phyloP scores from a whole-genome alignment of 30 jellyfish, hydroid and myxozoan genomes.

The Aurelia sp. region DNA sequence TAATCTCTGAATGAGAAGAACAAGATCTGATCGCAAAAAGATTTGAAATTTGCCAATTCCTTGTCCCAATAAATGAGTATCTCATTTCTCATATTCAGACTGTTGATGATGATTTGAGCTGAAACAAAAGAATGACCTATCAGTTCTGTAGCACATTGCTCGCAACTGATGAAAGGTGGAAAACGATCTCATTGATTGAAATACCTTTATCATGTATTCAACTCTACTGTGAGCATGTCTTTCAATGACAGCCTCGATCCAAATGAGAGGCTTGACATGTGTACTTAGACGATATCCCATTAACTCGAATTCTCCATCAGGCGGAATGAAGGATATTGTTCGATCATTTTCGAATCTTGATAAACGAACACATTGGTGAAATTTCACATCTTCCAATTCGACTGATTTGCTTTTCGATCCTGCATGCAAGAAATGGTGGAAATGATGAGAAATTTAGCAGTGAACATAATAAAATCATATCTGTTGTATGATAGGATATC shows the following conservation, averaged over 20 bases:
- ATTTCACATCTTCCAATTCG: constrained; percentile 98
- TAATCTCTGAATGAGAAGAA: no score
- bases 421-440: constrained; percentile 12
- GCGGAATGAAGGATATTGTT: constrained; percentile 98
- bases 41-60: no score
- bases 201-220: constrained; percentile 98
- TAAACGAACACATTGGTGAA: constrained; percentile 98
- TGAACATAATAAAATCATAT: no score
- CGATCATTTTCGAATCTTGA: constrained; percentile 98
- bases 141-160: neutral
- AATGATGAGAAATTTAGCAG: no score
- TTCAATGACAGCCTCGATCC: constrained; percentile 99
- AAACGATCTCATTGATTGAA: neutral
- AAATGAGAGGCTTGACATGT: constrained; percentile 95
- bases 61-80: no score
- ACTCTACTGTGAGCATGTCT: constrained; percentile 96
- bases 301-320: constrained; percentile 99
- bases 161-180: neutral
- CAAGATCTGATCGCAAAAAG: no score
- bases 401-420: constrained; percentile 98
- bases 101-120: no score
- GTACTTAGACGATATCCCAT: constrained; percentile 97
- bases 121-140: no score
- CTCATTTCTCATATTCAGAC: no score
- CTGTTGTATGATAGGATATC: no score